Percentiles rank a stretch among this genome's conserved stretches.
Conservation (phyloP, 2,797 vertebrate species). For the Sebastes hubbsi region DNA sequence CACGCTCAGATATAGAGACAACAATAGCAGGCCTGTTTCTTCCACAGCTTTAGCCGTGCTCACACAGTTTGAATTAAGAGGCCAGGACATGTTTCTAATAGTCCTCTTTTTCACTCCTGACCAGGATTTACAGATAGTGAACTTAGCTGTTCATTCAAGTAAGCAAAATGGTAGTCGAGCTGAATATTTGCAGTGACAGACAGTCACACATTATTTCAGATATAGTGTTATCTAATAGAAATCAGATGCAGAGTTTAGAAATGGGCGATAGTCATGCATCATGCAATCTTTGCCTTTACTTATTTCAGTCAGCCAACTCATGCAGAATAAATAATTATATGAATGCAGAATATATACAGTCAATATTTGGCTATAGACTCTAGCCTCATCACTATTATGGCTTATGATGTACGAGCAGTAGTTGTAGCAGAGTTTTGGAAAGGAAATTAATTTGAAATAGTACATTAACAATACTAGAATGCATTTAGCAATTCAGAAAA, state of each 20-base stretch:
- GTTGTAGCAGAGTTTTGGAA: too few species aligned
- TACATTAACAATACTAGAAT: too few species aligned
- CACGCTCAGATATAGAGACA: slow-evolving; percentile 34
- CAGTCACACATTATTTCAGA: background rate
- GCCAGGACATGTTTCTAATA: slow-evolving; percentile 18
- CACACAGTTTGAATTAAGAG: slow-evolving; percentile 54
- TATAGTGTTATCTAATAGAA: background rate
- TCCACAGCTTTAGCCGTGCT: slow-evolving; percentile 35
- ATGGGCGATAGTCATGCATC: background rate
- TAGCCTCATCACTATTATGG: background rate
- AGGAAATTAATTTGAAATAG: accelerated
- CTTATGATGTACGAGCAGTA: background rate
- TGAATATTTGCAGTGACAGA: background rate
- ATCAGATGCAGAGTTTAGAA: background rate
- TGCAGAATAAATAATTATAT: background rate
- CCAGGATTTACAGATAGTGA: background rate
- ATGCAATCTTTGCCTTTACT: background rate
- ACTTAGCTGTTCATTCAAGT: background rate
- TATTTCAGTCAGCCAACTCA: background rate
- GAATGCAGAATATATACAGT: background rate
- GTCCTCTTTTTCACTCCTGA: slow-evolving; percentile 24
- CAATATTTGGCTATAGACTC: background rate
- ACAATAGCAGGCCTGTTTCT: slow-evolving; percentile 60
- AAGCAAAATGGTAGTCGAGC: background rate
- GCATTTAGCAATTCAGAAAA: too few species aligned